phyloP scores from a whole-genome alignment of 1,140 invertebrate genomes.

The Macrocentrus cingulum region DNA sequence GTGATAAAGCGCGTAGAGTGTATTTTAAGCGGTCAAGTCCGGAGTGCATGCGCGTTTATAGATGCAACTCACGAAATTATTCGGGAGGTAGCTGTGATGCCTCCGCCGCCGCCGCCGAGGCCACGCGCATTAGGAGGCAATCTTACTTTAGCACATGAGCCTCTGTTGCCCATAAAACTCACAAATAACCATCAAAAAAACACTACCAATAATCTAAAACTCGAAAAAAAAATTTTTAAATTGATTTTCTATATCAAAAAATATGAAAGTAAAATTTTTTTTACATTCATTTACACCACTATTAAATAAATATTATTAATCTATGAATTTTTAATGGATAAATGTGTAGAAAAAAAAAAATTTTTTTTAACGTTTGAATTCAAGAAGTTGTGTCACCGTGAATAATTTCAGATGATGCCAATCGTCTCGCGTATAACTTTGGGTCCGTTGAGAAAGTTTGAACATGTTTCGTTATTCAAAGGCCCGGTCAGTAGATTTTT shows the following conservation, averaged over 20 bases:
- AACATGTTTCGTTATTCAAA: slow-evolving; percentile 22
- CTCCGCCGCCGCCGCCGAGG: too few relatives aligned
- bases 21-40: slow-evolving; percentile 37
- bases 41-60: neutral
- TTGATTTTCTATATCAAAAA: too few relatives aligned
- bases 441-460: slow-evolving; percentile 27
- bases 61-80: slow-evolving; percentile 24
- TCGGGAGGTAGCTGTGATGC: too few relatives aligned
- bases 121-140: too few relatives aligned
- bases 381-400: neutral
- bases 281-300: too few relatives aligned
- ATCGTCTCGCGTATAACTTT: neutral
- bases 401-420: slow-evolving; percentile 2
- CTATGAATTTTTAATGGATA: neutral
- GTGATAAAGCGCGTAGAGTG: slow-evolving; percentile 41
- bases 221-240: too few relatives aligned
- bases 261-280: too few relatives aligned
- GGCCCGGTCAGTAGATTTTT: slow-evolving; percentile 16
- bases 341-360: neutral
- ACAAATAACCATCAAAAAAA: too few relatives aligned
- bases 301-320: too few relatives aligned
- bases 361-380: slow-evolving; percentile 1
- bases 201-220: too few relatives aligned
- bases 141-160: too few relatives aligned
- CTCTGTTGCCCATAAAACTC: too few relatives aligned